phyloP scores from a whole-genome alignment of 64 coral and sea anemone genomes.

The Montipora efflorescens region DNA sequence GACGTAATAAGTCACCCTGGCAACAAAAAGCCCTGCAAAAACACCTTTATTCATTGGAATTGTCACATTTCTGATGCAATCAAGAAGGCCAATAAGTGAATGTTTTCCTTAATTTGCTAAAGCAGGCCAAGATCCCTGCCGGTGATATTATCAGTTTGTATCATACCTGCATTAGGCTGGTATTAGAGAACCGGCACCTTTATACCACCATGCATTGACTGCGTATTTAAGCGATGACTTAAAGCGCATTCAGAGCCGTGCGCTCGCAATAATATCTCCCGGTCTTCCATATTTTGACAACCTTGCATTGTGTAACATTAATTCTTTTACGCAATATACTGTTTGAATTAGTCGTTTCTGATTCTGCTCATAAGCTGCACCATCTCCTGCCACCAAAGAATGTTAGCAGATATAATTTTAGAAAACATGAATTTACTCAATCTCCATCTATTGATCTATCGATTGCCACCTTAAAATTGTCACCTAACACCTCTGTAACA shows the following conservation, averaged over 20 bases:
- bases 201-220: constrained; percentile 16
- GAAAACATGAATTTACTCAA: neutral
- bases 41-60: too few species aligned
- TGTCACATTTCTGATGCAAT: neutral
- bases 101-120: neutral
- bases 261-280: neutral
- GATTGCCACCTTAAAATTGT: too few species aligned
- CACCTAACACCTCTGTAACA: too few species aligned
- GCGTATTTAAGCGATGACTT: neutral
- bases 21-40: too few species aligned
- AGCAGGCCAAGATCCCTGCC: too few species aligned
- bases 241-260: constrained; percentile 9
- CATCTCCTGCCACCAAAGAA: neutral
- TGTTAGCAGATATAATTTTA: neutral
- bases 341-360: neutral
- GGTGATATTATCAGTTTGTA: too few species aligned
- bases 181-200: neutral
- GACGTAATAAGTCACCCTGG: too few species aligned
- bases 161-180: neutral
- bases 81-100: neutral
- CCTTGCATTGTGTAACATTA: neutral
- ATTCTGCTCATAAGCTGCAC: neutral
- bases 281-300: constrained; percentile 11
- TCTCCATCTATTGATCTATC: too few species aligned
- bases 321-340: neutral